Evolutionary conservation across 2,888 invertebrate species (phyloP).

Genomic region (Drosophila sordidapex): DNA sequence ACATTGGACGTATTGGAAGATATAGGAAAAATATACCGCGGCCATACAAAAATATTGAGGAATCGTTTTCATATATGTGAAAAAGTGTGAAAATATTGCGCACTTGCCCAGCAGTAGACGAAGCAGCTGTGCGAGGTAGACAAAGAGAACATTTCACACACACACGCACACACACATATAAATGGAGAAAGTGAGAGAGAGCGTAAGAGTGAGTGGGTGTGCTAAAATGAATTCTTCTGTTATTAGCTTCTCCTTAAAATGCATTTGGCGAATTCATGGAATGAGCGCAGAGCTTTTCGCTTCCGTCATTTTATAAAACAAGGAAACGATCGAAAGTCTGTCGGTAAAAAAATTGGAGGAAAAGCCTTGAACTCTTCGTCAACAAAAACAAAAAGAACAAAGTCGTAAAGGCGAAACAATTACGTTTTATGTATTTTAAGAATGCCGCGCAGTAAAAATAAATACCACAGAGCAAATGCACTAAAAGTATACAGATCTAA

Average conservation of each 20-base stretch:
- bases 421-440: constrained; percentile 44
- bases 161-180: not conserved
- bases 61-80: constrained; percentile 78
- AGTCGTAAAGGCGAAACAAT: constrained; percentile 46
- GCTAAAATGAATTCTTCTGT: constrained; percentile 41
- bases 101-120: constrained; percentile 64
- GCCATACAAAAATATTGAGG: constrained; percentile 74
- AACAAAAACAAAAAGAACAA: constrained; percentile 39
- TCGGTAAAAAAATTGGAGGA: constrained; percentile 47
- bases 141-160: constrained; percentile 30
- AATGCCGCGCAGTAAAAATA: constrained; percentile 42
- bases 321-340: constrained; percentile 61
- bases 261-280: constrained; percentile 39
- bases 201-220: constrained; percentile 48
- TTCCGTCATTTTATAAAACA: constrained; percentile 68
- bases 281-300: constrained; percentile 39
- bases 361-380: constrained; percentile 69
- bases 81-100: constrained; percentile 81
- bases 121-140: constrained; percentile 31
- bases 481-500: constrained; percentile 7
- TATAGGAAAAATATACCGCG: constrained; percentile 45
- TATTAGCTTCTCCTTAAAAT: constrained; percentile 50
- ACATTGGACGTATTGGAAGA: constrained; percentile 45
- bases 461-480: constrained; percentile 46
- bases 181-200: constrained; percentile 14